Percentiles rank a stretch among this genome's conserved stretches.
phyloP scores from a whole-genome alignment of 2,888 invertebrate genomes.

The Apomyelois bistriatella region DNA sequence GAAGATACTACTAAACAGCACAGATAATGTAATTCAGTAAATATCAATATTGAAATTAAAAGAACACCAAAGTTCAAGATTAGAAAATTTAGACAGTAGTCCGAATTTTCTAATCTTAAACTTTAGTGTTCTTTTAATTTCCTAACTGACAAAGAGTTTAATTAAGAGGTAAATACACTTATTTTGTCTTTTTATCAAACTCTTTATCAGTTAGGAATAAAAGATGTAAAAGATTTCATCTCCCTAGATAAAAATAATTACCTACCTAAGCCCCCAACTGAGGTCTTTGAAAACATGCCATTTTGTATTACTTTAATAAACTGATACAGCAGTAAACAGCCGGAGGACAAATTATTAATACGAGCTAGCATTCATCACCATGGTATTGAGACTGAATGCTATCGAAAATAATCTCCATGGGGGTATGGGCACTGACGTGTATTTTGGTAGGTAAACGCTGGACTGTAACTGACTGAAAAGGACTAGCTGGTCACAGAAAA shows the following conservation, averaged over 20 bases:
- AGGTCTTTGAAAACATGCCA: slow-evolving; percentile 36
- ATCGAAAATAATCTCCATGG: slow-evolving; percentile 61
- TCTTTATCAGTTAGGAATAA: no score
- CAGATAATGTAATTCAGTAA: no score
- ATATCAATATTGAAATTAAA: no score
- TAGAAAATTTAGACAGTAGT: no score
- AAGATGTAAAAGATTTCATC: background rate
- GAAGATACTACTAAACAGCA: no score
- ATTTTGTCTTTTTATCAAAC: no score
- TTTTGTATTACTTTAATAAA: slow-evolving; percentile 41
- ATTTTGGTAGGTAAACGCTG: background rate
- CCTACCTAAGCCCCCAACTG: slow-evolving; percentile 1
- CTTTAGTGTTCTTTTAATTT: no score
- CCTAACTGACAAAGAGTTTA: no score
- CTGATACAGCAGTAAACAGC: slow-evolving; percentile 42
- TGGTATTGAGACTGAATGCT: slow-evolving; percentile 65
- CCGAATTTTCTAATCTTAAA: no score
- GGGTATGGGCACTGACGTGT: slow-evolving; percentile 8
- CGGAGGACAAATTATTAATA: slow-evolving; percentile 67
- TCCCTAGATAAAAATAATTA: background rate
- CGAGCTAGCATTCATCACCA: slow-evolving; percentile 67
- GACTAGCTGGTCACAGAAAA: no score
- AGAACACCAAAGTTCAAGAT: no score
- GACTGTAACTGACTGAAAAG: background rate
- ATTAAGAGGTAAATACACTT: no score